A percentile compares a stretch with the other conserved stretches of the same genome.
These are phyloP conservation scores for Bombus waltoni DNA, from an alignment of 1,140 invertebrate species.

Conservation along the genomic window DNA sequence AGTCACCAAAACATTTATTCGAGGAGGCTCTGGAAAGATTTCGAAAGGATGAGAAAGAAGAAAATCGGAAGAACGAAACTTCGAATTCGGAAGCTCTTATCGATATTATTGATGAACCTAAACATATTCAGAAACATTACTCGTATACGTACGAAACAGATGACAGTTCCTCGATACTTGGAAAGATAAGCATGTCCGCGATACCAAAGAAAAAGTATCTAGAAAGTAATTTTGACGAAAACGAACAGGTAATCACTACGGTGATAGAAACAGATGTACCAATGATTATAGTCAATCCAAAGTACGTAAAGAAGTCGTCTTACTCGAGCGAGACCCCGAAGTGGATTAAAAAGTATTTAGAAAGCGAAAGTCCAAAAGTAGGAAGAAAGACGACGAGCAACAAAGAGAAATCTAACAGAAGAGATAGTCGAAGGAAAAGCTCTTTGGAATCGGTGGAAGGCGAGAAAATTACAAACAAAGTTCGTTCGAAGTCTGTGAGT, in stretches of 20 bases:
- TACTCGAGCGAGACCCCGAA: conserved; percentile 77
- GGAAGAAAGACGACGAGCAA: conserved; percentile 30
- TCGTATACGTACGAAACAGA: conserved; percentile 78
- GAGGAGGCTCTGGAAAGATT: conserved; percentile 65
- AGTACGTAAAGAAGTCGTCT: conserved; percentile 75
- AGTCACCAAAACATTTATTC: conserved; percentile 57
- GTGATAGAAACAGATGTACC: conserved; percentile 79
- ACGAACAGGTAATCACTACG: conserved; percentile 79
- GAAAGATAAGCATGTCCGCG: conserved; percentile 66
- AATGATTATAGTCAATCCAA: conserved; percentile 73
- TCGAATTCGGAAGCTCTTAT: not conserved
- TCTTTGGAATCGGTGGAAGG: conserved; percentile 57
- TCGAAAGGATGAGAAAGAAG: conserved; percentile 54
- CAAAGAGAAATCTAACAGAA: conserved; percentile 60
- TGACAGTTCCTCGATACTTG: conserved; percentile 55
- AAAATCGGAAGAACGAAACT: conserved; percentile 53
- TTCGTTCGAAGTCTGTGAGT: conserved; percentile 59
- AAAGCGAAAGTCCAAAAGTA: conserved; percentile 63
- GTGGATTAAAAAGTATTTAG: conserved; percentile 78
- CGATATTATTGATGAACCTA: conserved; percentile 65
- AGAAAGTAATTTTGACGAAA: conserved; percentile 79
- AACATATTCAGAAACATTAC: conserved; percentile 78
- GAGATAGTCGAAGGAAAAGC: conserved; percentile 49
- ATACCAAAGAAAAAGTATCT: conserved; percentile 77
- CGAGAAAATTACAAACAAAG: conserved; percentile 56